phyloP scores from a whole-genome alignment of 64 coral and sea anemone species.

The Montipora cactus region DNA sequence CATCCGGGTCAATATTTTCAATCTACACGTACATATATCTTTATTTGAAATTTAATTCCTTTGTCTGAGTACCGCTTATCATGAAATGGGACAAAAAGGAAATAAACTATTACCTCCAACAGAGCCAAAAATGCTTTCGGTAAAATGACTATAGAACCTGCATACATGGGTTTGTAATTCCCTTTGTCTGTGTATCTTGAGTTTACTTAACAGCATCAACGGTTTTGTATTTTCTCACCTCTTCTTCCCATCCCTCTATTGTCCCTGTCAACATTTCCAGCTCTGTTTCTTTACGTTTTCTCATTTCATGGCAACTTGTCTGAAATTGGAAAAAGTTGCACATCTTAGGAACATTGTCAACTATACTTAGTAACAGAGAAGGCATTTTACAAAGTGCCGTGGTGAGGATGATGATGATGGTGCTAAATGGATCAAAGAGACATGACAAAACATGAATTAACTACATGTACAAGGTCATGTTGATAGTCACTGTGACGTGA shows the following conservation, averaged over 20 bases:
- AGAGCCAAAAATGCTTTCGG: no score
- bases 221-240: conserved; percentile 44
- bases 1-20: no score
- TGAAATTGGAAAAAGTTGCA: conserved; percentile 42
- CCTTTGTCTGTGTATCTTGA: no score
- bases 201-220: no score
- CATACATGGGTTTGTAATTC: no score
- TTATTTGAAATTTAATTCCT: no score
- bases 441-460: neutral
- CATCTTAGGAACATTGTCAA: neutral
- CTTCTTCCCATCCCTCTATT: conserved; percentile 97
- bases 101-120: no score
- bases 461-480: neutral
- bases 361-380: neutral
- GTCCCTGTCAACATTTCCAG: conserved; percentile 96
- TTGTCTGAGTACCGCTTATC: no score
- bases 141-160: no score
- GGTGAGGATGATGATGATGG: neutral
- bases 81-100: no score
- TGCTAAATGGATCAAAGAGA: neutral
- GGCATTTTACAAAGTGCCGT: neutral
- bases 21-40: no score
- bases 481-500: neutral
- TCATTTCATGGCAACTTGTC: conserved; percentile 98
- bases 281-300: conserved; percentile 97